These are phyloP conservation scores for Argyrosomus japonicus DNA, from an alignment of 2,113 vertebrate genomes.

Conservation along the genomic window DNA sequence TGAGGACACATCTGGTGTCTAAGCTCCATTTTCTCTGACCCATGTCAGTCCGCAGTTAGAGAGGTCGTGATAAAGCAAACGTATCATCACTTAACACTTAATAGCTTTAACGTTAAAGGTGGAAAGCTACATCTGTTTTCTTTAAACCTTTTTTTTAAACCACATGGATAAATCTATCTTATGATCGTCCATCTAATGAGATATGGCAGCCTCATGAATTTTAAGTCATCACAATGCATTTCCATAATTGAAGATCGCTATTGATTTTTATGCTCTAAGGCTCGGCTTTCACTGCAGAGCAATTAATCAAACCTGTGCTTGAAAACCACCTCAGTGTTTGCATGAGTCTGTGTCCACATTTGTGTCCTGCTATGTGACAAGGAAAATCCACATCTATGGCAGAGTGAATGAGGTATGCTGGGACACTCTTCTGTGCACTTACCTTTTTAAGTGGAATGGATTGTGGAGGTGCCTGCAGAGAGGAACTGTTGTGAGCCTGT, in stretches of 20 bases:
- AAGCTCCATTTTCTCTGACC: constrained; percentile 21
- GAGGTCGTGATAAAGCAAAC: constrained; percentile 3
- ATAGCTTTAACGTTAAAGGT: constrained; percentile 4
- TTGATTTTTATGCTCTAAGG: constrained; percentile 55
- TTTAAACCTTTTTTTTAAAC: neutral
- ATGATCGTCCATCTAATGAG: constrained; percentile 27
- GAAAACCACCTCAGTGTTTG: constrained; percentile 26
- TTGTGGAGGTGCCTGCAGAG: constrained; percentile 64
- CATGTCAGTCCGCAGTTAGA: neutral
- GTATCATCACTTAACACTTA: constrained; percentile 14
- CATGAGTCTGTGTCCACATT: constrained; percentile 6
- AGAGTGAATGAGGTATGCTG: constrained; percentile 34
- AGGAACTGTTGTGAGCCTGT: constrained; percentile 76
- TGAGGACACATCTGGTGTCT: constrained; percentile 4
- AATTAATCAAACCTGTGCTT: constrained; percentile 50
- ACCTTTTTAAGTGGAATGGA: constrained; percentile 63
- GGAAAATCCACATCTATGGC: neutral
- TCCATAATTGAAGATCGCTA: constrained; percentile 62
- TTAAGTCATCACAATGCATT: constrained; percentile 52
- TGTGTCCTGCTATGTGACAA: neutral
- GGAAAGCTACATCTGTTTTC: neutral
- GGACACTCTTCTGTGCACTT: constrained; percentile 43
- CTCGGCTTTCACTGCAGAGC: constrained; percentile 47
- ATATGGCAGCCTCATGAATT: constrained; percentile 34
- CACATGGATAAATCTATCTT: constrained; percentile 25